These are phyloP conservation scores for Grammomys surdaster DNA, from an alignment of 2,113 vertebrate species.

Conservation along the genomic window DNA sequence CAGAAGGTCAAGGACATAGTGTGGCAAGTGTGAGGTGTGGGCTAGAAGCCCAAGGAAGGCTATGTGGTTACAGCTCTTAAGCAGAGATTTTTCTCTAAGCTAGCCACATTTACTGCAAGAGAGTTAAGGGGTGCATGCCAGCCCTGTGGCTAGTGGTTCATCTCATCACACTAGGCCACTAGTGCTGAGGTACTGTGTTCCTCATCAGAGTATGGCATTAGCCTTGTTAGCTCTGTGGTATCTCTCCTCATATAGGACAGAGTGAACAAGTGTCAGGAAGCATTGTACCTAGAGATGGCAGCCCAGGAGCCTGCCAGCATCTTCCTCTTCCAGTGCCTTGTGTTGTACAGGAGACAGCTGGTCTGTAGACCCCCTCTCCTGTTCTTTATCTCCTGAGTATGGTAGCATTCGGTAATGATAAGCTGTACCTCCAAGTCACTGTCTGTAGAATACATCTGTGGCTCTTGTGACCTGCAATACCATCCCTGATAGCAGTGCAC, in stretches of 20 bases:
- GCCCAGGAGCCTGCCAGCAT: background rate
- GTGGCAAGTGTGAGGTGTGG: background rate
- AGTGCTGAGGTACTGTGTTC: background rate
- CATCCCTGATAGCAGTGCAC: rapidly evolving
- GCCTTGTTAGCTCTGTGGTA: rapidly evolving
- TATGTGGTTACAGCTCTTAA: background rate
- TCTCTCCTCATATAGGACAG: background rate
- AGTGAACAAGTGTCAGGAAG: background rate
- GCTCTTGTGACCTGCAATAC: background rate
- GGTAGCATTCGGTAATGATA: background rate
- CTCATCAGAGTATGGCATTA: rapidly evolving
- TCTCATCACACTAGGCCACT: no score
- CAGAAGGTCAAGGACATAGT: background rate
- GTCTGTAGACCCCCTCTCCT: rapidly evolving
- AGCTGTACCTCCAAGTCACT: rapidly evolving
- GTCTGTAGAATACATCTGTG: rapidly evolving
- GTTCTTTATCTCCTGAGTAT: background rate
- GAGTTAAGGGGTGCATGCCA: background rate
- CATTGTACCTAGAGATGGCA: background rate
- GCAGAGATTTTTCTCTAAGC: background rate
- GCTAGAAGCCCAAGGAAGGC: background rate
- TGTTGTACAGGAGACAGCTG: background rate
- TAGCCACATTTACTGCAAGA: background rate
- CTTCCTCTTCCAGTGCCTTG: background rate
- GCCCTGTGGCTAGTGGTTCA: background rate